Evolutionary conservation across 2,888 invertebrate species (phyloP), one percentile per base, ranked within the genome.

Genomic region (Cyaniris semiargus): DNA sequence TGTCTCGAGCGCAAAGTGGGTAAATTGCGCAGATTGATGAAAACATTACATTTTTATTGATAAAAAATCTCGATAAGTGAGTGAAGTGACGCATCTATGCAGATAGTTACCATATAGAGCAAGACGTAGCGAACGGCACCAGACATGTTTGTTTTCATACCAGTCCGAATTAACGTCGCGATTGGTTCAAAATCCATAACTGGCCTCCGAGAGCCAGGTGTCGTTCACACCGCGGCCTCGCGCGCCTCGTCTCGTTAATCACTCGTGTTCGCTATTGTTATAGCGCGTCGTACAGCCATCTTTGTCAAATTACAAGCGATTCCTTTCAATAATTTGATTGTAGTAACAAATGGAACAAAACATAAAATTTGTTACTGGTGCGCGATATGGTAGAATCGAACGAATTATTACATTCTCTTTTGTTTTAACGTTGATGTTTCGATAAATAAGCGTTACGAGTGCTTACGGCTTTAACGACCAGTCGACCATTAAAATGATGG

Each of bases 211-310:
- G 90, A 91, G 92, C 93, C 94, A 94, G 94, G 94, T 94, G 94
- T 94, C 94, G 94, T 94, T 94, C 94, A 94, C 94, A 94, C 94
- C 93, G 94, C 93, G 94, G 93, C 94, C 92, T 92, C 93, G 93
- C 93, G 93, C 85, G 85, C 91, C 92, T 92, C 92, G 92, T 92
- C 93, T 93, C 93, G 92, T 93, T 92, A 94, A 93, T 93, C 93
- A 93, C 91, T 91, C 93, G 91, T 90, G 90, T 90, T 90, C 90
- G 91, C 92, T 93, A 93, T 93, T 93, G 93, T 93, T 92, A 90
- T 89, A 90, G 88, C 89, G 91, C 92, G 89, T 88, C 88, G 91
- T 90, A 91, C 93, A 92, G 92, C 93, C 93, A 94, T 94, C 93
- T 93, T 94, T 93, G 92, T 94, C 93, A 92, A 93, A 93, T 92